phyloP scores from a whole-genome alignment of 2,797 vertebrate species.

The Anableps anableps region DNA sequence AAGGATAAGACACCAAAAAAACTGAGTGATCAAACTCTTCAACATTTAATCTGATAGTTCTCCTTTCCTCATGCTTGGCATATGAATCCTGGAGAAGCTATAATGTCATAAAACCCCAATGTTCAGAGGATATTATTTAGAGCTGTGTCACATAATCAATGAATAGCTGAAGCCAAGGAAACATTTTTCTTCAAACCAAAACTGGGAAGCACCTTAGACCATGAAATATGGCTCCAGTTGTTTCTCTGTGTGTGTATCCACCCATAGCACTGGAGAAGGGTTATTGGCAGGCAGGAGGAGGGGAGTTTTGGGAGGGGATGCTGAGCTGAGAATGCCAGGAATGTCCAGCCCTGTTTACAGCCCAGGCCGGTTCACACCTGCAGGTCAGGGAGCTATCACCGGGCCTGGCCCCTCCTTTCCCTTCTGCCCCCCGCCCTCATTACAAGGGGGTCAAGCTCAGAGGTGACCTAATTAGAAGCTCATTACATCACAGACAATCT shows the following conservation, averaged over 20 bases:
- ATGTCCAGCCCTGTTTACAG: constrained; percentile 83
- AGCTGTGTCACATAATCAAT: constrained; percentile 54
- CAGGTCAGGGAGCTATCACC: constrained; percentile 86
- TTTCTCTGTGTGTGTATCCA: constrained; percentile 76
- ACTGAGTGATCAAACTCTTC: constrained; percentile 38
- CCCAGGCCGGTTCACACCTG: constrained; percentile 84
- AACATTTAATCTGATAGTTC: constrained; percentile 61
- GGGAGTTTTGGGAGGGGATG: constrained; percentile 77
- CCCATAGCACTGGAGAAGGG: constrained; percentile 68
- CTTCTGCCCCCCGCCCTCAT: constrained; percentile 79
- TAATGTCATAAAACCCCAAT: constrained; percentile 36
- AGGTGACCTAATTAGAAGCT: constrained; percentile 98
- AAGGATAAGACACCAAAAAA: constrained; percentile 31
- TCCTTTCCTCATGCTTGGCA: constrained; percentile 51
- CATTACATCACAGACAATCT: constrained; percentile 94
- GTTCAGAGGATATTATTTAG: constrained; percentile 53
- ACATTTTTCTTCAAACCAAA: constrained; percentile 46
- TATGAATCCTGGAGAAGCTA: constrained; percentile 51
- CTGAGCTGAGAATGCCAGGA: constrained; percentile 81
- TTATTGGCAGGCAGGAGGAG: constrained; percentile 78
- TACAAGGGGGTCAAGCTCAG: constrained; percentile 93
- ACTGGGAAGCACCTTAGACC: constrained; percentile 71
- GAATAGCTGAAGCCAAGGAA: constrained; percentile 48
- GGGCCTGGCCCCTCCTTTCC: constrained; percentile 71
- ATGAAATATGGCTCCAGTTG: constrained; percentile 81